Base-by-base conservation (phyloP, 1,140 invertebrate genomes). In the Drosophila nikananu region DNA sequence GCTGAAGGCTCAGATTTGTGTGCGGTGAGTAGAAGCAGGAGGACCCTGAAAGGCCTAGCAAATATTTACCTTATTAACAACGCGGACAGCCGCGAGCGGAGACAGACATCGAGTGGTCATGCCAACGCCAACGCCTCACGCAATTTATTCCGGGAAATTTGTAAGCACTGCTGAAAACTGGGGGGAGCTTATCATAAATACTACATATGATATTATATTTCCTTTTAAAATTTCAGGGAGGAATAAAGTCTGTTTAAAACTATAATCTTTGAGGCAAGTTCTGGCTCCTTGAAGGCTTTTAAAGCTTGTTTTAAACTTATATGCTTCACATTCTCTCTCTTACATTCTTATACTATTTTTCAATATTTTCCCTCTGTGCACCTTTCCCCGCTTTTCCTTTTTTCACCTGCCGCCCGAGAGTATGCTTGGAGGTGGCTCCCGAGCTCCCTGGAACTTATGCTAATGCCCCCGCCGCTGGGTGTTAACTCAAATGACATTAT, bases 401-500 rank as follows among this genome's bases (percentile, higher is more conserved):
- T 57, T 68, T n/a, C 10, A 44, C 30, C 63, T 19, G 49, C 13
- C 55, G 70, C 80, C 83, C 25, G 25, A 83, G 54, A 87, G 71
- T 77, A 86, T 72, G 80, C 83, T 57, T 70, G 70, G 75, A 57
- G 59, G 41, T 72, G 12, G 13, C 35, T 7, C 3, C n/a, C 23
- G 61, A 61, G 72, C 54, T n/a, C n/a, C n/a, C n/a, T 39, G 51
- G 77, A 71, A 77, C 67, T 83, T 87, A 89, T 89, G 84, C 86
- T 89, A 87, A 89, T 87, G 77, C 48, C 41, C 48, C 37, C 41
- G 49, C 76, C 71, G 71, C 21, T 39, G 57, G 78, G 84, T 90
- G 84, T 90, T 89, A 89, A 89, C 84, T 84, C 84, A 63, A 89
- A 89, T 75, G 81, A 84, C 86, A 89, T 89, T 89, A 89, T 89